These are phyloP conservation scores for Merops nubicus DNA, from an alignment of 2,113 vertebrate species.

Conservation along the genomic window DNA sequence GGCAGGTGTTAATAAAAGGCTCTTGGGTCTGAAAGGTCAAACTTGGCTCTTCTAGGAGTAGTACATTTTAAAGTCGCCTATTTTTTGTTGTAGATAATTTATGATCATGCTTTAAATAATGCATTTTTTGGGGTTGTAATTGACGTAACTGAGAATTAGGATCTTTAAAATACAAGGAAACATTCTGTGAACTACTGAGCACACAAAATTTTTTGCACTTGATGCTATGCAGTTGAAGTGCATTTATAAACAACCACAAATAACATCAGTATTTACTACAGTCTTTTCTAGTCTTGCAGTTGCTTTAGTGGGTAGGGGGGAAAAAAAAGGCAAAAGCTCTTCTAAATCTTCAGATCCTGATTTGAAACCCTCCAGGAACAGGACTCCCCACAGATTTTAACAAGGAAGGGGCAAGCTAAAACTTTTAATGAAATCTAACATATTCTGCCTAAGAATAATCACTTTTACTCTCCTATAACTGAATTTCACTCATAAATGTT, in stretches of 20 bases:
- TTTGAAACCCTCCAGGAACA: conserved; percentile 80
- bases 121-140: conserved; percentile 56
- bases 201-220: conserved; percentile 13
- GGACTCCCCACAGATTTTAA: conserved; percentile 84
- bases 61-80: conserved; percentile 75
- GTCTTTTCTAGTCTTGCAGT: conserved; percentile 69
- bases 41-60: conserved; percentile 79
- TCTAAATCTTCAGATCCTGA: conserved; percentile 80
- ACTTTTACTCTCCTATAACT: conserved; percentile 87
- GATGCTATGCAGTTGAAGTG: conserved; percentile 16
- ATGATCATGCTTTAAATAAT: conserved; percentile 72
- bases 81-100: conserved; percentile 77
- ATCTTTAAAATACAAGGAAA: conserved; percentile 35
- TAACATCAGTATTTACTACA: conserved; percentile 76
- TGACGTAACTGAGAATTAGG: conserved; percentile 30
- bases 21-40: conserved; percentile 92
- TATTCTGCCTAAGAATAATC: conserved; percentile 85
- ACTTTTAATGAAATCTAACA: conserved; percentile 88
- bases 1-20: conserved; percentile 99
- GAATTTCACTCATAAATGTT: conserved; percentile 88
- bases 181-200: not conserved
- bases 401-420: conserved; percentile 84
- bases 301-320: conserved; percentile 1
- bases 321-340: conserved; percentile 68
- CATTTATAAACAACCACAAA: conserved; percentile 72